phyloP scores from a whole-genome alignment of 35 echinoderm and acorn worm genomes.

The Nesometra sesokonis region DNA sequence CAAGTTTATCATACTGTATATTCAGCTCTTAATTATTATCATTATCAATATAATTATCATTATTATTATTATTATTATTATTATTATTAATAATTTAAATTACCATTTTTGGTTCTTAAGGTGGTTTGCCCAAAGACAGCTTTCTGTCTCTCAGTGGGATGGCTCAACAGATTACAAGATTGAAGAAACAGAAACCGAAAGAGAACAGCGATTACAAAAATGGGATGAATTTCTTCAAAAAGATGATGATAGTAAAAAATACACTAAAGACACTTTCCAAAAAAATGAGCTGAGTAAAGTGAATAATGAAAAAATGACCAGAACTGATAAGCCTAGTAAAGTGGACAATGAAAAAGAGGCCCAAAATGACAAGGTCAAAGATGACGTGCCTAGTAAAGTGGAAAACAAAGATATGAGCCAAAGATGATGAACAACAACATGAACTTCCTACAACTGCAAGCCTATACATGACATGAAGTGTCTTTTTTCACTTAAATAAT shows the following conservation, averaged over 20 bases:
- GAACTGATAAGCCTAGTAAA: not conserved
- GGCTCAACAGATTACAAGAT: slow-evolving; percentile 90
- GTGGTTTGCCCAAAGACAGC: slow-evolving; percentile 83
- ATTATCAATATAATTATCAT: too few species aligned
- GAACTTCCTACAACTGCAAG: not conserved
- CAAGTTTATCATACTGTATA: not conserved
- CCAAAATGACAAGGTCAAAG: slow-evolving; percentile 7
- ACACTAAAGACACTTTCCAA: not conserved
- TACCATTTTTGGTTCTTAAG: not conserved
- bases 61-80: not conserved
- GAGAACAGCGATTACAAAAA: slow-evolving; percentile 66
- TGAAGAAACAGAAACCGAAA: slow-evolving; percentile 86
- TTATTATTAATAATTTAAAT: not conserved
- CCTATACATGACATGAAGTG: too few species aligned
- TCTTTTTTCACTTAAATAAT: not conserved
- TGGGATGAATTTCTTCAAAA: slow-evolving; percentile 79
- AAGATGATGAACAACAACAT: not conserved
- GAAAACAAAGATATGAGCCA: not conserved
- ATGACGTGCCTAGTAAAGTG: not conserved
- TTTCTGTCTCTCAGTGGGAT: slow-evolving; percentile 57
- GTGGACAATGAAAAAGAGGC: slow-evolving; percentile 4
- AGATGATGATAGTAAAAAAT: slow-evolving; percentile 26
- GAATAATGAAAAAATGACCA: slow-evolving; percentile 4
- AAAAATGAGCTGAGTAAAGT: not conserved
- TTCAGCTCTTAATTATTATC: not conserved